A percentile compares a stretch with the other conserved stretches of the same genome.
These are phyloP conservation scores for Lathamus discolor DNA, from an alignment of 2,113 vertebrate genomes.

Conservation along the genomic window DNA sequence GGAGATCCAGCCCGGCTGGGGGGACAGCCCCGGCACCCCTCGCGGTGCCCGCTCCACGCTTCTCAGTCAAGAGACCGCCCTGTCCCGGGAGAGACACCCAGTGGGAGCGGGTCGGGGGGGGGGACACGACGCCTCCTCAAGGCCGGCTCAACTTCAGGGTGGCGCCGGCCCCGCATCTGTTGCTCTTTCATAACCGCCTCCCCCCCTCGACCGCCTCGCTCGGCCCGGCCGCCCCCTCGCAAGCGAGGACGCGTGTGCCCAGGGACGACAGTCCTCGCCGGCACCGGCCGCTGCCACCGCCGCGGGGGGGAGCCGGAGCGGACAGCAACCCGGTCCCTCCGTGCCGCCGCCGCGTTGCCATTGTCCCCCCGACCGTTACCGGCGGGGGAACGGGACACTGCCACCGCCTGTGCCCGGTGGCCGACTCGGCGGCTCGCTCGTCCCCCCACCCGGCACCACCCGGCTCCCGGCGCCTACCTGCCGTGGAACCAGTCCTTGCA, in stretches of 20 bases:
- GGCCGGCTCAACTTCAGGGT: not conserved
- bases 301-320: not conserved
- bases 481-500: constrained; percentile 99
- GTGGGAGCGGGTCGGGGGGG: not conserved
- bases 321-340: not conserved
- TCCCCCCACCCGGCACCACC: not conserved
- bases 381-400: not conserved
- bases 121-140: not conserved
- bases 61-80: not conserved
- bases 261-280: not conserved
- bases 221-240: not conserved
- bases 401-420: not conserved
- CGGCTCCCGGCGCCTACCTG: constrained; percentile 78
- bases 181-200: constrained; percentile 18
- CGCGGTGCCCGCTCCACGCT: not conserved
- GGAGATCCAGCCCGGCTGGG: not conserved
- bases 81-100: not conserved
- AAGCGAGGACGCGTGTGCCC: not conserved
- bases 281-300: not conserved
- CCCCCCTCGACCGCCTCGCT: not conserved
- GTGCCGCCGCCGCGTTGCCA: not conserved
- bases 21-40: not conserved
- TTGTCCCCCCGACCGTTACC: not conserved
- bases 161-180: not conserved
- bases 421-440: not conserved